phyloP scores from a whole-genome alignment of 1,140 invertebrate species.

The Chironomus tepperi region DNA sequence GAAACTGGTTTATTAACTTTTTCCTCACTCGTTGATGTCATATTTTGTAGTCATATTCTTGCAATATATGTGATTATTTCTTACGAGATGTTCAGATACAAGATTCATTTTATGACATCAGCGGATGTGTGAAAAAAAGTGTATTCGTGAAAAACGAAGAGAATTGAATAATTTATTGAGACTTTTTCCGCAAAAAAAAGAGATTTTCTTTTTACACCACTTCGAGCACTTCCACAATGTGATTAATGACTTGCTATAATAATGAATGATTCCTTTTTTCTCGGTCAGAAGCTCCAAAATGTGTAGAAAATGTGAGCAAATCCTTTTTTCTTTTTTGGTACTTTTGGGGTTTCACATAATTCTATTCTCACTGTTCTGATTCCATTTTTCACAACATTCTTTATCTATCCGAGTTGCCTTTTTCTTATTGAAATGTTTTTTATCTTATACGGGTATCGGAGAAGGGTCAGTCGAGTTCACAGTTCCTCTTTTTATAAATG shows the following conservation, averaged over 20 bases:
- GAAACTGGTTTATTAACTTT: constrained; percentile 6
- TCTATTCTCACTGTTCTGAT: too few species aligned
- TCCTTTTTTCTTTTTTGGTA: not conserved
- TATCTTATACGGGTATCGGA: too few species aligned
- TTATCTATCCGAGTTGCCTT: too few species aligned
- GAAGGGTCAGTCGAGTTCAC: too few species aligned
- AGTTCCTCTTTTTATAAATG: too few species aligned
- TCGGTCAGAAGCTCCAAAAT: not conserved
- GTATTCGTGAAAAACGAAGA: too few species aligned
- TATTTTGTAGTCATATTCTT: not conserved
- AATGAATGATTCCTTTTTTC: constrained; percentile 3
- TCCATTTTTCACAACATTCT: too few species aligned
- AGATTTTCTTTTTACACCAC: not conserved
- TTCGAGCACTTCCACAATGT: not conserved
- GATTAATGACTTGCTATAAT: constrained; percentile 13
- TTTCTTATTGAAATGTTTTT: too few species aligned
- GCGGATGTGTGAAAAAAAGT: too few species aligned
- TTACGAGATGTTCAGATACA: not conserved
- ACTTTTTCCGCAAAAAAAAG: not conserved
- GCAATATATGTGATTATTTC: not conserved
- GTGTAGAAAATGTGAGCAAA: not conserved
- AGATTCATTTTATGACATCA: too few species aligned
- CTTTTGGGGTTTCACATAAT: too few species aligned
- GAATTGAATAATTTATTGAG: too few species aligned
- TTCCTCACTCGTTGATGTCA: constrained; percentile 6